Evolutionary conservation across 2,113 vertebrate species (phyloP), one percentile per base, ranked within the genome.

Genomic region (Acrocephalus arundinaceus): DNA sequence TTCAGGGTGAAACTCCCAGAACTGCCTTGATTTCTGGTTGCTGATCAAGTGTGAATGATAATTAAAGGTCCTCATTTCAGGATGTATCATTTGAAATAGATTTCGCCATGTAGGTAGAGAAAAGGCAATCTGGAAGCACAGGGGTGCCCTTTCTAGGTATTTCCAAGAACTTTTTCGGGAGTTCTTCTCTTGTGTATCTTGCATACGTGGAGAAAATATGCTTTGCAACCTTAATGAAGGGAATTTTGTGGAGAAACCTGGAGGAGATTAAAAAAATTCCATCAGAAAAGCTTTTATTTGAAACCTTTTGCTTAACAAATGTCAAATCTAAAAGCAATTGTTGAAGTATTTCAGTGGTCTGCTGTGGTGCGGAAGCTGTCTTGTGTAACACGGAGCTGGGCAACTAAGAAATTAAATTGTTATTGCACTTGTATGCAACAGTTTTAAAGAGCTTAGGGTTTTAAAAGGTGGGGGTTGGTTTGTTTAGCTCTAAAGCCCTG

Each of bases 201-300:
- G 72, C 28, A 33, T 1, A 0, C 80, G 25, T 2, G 1, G 43
- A 87, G 62, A 77, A 93, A 83, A 76, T 43, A 33, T 4, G 33
- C 66, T 91, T 76, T 3, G 5, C 24, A 62, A 33, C 12, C 15
- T 33, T n/a, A 27, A 28, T 12, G 15, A 48, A 87, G 30, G 45
- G 24, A 83, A 87, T 94, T 92, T 93, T 81, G 76, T 95, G 43
- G 87, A 88, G 51, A 88, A 90, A 83, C 74, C 63, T 77, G 35
- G 35, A 79, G 21, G n/a, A 30, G 16, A 2, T 22, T 19, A 67
- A 24, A 55, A 45, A 48, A 27, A 52, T 30, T 7, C 13, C 25
- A 59, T 35, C n/a, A 79, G 52, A 88, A 85, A 43, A 65, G 15
- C 62, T 19, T 90, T 80, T 54, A 39, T 73, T 63, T 54, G 24